Conservation (phyloP, 2,113 vertebrate genomes). For the Xyliphius kryptos region DNA sequence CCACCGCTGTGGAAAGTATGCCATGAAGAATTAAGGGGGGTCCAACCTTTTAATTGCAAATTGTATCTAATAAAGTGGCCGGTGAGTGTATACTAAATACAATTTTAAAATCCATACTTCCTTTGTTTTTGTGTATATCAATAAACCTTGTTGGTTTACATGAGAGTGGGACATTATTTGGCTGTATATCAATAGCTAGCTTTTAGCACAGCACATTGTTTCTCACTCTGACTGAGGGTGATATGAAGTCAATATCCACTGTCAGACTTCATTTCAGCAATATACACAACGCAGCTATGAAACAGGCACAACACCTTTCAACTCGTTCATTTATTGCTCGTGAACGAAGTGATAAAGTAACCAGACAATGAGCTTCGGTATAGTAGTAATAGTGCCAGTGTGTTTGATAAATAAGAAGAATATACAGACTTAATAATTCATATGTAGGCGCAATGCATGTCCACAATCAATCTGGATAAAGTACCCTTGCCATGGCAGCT, state of each 20-base stretch:
- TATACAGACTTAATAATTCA: conserved; percentile 62
- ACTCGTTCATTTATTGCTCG: background rate
- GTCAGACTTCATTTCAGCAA: conserved; percentile 66
- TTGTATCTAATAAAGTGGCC: no score
- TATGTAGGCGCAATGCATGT: no score
- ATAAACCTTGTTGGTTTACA: conserved; percentile 64
- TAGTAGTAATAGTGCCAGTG: background rate
- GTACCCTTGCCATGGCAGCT: conserved; percentile 85
- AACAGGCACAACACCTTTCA: background rate
- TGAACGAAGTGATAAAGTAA: background rate
- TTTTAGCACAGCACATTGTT: conserved; percentile 89
- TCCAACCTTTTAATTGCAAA: no score
- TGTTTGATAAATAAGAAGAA: no score
- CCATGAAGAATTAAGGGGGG: no score
- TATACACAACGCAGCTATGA: conserved; percentile 40
- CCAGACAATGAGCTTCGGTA: background rate
- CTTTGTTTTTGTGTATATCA: conserved; percentile 78
- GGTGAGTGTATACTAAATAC: no score
- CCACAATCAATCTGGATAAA: no score
- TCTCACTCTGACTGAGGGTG: conserved; percentile 71
- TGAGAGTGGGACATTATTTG: conserved; percentile 80
- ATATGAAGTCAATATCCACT: conserved; percentile 87
- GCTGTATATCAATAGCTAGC: conserved; percentile 93
- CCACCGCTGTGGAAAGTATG: no score
- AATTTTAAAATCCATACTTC: no score